Evolutionary conservation across 2,888 invertebrate species (phyloP), one percentile per base, ranked within the genome.

Genomic region (Drosophila limbata): DNA sequence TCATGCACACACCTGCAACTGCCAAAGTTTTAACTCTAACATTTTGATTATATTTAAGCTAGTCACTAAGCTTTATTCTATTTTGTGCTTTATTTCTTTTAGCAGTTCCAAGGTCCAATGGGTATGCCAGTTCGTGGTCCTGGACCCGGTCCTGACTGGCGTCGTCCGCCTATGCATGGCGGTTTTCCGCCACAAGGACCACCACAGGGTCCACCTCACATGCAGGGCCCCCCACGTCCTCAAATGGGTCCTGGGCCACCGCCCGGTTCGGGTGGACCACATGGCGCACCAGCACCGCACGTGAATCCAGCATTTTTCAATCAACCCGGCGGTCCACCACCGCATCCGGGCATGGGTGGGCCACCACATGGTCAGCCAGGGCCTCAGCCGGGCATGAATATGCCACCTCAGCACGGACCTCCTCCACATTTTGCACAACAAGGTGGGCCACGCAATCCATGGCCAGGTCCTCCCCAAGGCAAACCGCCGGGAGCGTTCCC

Each of bases 251-350:
- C 93, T 39, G 94, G 93, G 0, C 94, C 94, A 3, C 94, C 94
- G n/a, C 91, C 89, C 4, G 89, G 90, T 8, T 87, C 89, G 6
- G 87, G 86, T 11, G 89, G 90, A 17, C 93, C 93, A 9, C 94
- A 93, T 81, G 94, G 94, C 44, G 97, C 97, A 4, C 97, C 97
- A 6, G 98, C 98, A 28, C 98, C 98, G 51, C 98, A 98, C 93
- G 98, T 98, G 79, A 98, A 98, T 94, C 98, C 98, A 42, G 98
- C 98, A 69, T 98, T 98, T 95, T 98, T 98, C 93, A 97, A 96
- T 89, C 97, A 97, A 93, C 91, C 89, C 6, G 92, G 92, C 44
- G 92, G 90, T 2, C 92, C 92, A 13, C 91, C 91, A 35, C 92
- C 91, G 62, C 92, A 92, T 84, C 93, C 93, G 19, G 94, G 94